Conservation (phyloP, 1,140 invertebrate species). For the Muscidifurax raptorellus region DNA sequence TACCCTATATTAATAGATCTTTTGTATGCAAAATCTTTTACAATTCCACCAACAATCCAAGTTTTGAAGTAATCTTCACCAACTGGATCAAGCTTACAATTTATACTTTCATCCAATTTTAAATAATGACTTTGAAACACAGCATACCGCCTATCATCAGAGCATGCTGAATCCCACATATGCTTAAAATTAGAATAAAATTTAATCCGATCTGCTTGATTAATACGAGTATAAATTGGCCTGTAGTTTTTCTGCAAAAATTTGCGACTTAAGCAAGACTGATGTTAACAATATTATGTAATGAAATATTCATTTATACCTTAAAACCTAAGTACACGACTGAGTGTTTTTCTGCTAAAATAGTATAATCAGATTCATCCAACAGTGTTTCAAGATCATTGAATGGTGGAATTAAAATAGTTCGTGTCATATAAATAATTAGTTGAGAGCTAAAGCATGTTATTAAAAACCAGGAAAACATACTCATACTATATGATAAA, state of each 20-base stretch:
- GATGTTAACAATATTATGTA: background rate
- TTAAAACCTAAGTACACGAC: background rate
- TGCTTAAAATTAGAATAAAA: background rate
- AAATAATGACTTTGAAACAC: background rate
- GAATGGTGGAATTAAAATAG: slow-evolving; percentile 29
- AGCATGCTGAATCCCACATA: slow-evolving; percentile 14
- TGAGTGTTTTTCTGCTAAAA: slow-evolving; percentile 42
- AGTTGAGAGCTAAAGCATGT: slow-evolving; percentile 22
- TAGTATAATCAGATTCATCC: slow-evolving; percentile 25
- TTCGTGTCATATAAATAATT: slow-evolving; percentile 48
- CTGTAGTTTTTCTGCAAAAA: slow-evolving; percentile 6
- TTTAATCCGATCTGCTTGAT: background rate
- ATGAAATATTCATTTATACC: background rate
- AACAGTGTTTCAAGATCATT: background rate
- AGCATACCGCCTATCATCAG: background rate
- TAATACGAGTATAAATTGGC: background rate
- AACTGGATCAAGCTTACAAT: background rate
- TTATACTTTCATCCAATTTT: background rate
- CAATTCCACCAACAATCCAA: slow-evolving; percentile 17
- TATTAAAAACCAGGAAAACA: slow-evolving; percentile 32
- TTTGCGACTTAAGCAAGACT: background rate
- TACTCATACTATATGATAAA: slow-evolving; percentile 15
- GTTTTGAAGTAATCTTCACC: slow-evolving; percentile 4
- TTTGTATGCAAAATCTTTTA: background rate
- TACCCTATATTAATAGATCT: slow-evolving; percentile 15